Percentiles rank a stretch among this genome's conserved stretches.
Evolutionary conservation across 2,797 vertebrate species (phyloP).

Genomic region (Sebastes cheni): DNA sequence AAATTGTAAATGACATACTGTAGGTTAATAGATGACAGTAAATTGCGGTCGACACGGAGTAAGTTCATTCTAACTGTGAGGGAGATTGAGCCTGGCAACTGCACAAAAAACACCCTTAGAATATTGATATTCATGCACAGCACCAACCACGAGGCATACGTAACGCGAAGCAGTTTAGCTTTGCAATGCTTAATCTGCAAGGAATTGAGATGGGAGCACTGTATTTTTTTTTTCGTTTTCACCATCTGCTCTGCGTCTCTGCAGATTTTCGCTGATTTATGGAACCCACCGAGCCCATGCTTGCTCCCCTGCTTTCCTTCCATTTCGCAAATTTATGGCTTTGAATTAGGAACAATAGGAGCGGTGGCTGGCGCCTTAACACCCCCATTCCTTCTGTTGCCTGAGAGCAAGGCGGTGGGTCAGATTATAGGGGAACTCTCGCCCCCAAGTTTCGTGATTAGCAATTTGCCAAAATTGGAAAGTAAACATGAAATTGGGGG

Average conservation of each 20-base stretch:
- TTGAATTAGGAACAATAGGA: slow-evolving; percentile 74
- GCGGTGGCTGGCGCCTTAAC: slow-evolving; percentile 53
- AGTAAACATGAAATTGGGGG: slow-evolving; percentile 66
- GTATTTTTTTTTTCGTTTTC: slow-evolving; percentile 35
- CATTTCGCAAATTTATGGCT: slow-evolving; percentile 69
- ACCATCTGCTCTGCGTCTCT: slow-evolving; percentile 82
- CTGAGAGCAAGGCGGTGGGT: slow-evolving; percentile 49
- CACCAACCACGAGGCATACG: slow-evolving; percentile 32
- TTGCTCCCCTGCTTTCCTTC: slow-evolving; percentile 47
- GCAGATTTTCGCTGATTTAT: slow-evolving; percentile 81
- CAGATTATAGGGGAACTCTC: slow-evolving; percentile 25
- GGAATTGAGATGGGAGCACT: slow-evolving; percentile 62
- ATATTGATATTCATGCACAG: slow-evolving; percentile 55
- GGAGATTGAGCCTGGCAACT: slow-evolving; percentile 27
- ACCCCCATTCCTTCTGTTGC: slow-evolving; percentile 32
- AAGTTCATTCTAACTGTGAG: slow-evolving; percentile 26
- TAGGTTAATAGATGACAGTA: slow-evolving; percentile 28
- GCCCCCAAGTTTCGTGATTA: slow-evolving; percentile 43
- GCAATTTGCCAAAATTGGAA: slow-evolving; percentile 55
- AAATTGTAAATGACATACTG: slow-evolving; percentile 11
- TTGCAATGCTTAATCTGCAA: slow-evolving; percentile 70
- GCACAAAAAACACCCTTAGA: slow-evolving; percentile 48
- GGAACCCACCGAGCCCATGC: slow-evolving; percentile 50
- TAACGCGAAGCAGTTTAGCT: slow-evolving; percentile 60
- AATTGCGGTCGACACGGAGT: slow-evolving; percentile 24